A percentile compares a stretch with the other conserved stretches of the same genome.
phyloP scores from a whole-genome alignment of 2,888 invertebrate species.

The Polyploca ridens region DNA sequence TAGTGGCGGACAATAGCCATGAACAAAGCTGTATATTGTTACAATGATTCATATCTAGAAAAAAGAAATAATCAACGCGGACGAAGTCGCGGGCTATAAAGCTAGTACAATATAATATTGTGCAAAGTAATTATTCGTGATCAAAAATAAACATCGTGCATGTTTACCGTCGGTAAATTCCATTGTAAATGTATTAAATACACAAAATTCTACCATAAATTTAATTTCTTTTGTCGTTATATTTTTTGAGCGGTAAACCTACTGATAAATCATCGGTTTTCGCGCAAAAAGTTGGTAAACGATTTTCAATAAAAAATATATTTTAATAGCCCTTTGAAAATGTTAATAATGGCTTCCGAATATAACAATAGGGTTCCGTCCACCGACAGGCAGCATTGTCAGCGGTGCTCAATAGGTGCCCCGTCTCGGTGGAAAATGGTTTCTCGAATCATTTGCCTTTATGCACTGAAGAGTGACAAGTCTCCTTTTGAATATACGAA shows the following conservation, averaged over 20 bases:
- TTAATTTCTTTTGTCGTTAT: slow-evolving; percentile 32
- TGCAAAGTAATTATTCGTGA: not conserved
- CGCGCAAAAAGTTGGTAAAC: slow-evolving; percentile 56
- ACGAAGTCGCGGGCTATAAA: too few relatives aligned
- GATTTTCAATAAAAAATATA: slow-evolving; percentile 68
- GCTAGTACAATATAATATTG: not conserved
- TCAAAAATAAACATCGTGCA: not conserved
- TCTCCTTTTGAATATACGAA: slow-evolving; percentile 57
- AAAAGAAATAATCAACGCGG: too few relatives aligned
- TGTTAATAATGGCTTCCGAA: slow-evolving; percentile 80
- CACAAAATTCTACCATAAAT: slow-evolving; percentile 26
- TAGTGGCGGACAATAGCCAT: too few relatives aligned
- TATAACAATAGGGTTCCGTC: slow-evolving; percentile 77
- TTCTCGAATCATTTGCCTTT: slow-evolving; percentile 70
- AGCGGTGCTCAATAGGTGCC: slow-evolving; percentile 63
- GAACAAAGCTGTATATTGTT: too few relatives aligned
- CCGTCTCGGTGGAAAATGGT: slow-evolving; percentile 71
- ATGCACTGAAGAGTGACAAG: slow-evolving; percentile 67
- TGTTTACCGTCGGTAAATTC: not conserved
- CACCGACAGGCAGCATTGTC: slow-evolving; percentile 74
- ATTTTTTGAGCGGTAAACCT: slow-evolving; percentile 36
- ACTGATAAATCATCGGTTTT: slow-evolving; percentile 51
- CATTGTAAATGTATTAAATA: slow-evolving; percentile 27
- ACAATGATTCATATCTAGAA: too few relatives aligned
- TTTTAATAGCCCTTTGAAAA: slow-evolving; percentile 79